A percentile compares a stretch with the other conserved stretches of the same genome.
phyloP scores from a whole-genome alignment of 2,888 invertebrate species.

The Lamellibrachia satsuma region DNA sequence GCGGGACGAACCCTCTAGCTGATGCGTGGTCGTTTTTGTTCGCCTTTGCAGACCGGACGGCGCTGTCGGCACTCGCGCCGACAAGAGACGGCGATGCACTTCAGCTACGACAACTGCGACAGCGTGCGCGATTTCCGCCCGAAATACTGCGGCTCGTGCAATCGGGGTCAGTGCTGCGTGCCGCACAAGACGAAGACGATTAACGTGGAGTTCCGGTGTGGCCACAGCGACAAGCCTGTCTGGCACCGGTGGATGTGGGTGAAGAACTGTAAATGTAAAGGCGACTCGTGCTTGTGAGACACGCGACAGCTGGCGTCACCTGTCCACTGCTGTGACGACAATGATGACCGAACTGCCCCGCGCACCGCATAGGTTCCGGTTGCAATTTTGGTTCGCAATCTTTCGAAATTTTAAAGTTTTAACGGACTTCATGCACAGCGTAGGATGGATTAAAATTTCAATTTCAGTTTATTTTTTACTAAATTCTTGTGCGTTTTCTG shows the following conservation, averaged over 20 bases:
- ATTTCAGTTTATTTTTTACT: too few relatives aligned
- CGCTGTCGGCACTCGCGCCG: slow-evolving; percentile 40
- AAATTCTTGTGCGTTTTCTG: too few relatives aligned
- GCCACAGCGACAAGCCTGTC: background rate
- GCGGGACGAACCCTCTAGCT: slow-evolving; percentile 5
- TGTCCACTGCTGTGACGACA: background rate
- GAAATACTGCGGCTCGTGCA: slow-evolving; percentile 75
- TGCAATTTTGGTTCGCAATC: background rate
- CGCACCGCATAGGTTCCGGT: background rate
- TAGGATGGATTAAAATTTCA: too few relatives aligned
- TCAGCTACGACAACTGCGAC: slow-evolving; percentile 67
- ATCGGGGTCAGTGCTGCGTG: slow-evolving; percentile 70
- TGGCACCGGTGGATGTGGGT: slow-evolving; percentile 42
- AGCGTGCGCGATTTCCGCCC: slow-evolving; percentile 75
- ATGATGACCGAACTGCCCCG: background rate
- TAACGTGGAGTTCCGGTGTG: slow-evolving; percentile 55
- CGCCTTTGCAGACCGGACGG: slow-evolving; percentile 37
- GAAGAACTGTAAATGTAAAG: slow-evolving; percentile 38
- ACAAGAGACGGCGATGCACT: slow-evolving; percentile 13
- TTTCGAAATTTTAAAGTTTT: background rate
- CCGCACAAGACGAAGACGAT: slow-evolving; percentile 71
- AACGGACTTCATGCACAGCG: background rate
- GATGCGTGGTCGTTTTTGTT: slow-evolving; percentile 18
- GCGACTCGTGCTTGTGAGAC: background rate
- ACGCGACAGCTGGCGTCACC: too few relatives aligned